phyloP scores from a whole-genome alignment of 2,113 vertebrate species.

The Takifugu bimaculatus region DNA sequence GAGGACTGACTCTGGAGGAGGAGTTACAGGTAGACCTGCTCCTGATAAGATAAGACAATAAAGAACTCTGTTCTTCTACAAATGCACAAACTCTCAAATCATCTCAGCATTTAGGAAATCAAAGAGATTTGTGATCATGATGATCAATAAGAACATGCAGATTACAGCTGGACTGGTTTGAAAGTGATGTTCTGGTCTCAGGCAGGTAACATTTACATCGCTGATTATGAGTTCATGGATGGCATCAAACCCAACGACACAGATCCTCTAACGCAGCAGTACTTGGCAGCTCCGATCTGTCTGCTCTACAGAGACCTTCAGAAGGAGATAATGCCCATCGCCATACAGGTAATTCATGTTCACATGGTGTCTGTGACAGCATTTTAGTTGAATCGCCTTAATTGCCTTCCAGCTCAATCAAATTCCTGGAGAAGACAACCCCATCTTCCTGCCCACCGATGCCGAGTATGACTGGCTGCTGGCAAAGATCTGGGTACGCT shows the following conservation, averaged over 20 bases:
- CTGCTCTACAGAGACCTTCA: conserved; percentile 87
- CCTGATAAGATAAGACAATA: no score
- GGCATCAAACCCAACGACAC: conserved; percentile 86
- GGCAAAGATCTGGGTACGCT: conserved; percentile 97
- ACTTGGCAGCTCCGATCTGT: conserved; percentile 89
- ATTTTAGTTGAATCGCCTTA: background rate
- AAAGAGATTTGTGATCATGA: no score
- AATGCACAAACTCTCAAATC: background rate
- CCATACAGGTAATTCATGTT: conserved; percentile 86
- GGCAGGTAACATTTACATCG: conserved; percentile 92
- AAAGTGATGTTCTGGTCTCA: conserved; percentile 43
- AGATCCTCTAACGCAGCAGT: conserved; percentile 91
- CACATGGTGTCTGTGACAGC: background rate
- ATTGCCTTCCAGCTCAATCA: conserved; percentile 80
- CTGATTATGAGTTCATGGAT: conserved; percentile 86
- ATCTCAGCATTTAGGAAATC: background rate
- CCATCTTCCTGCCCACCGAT: conserved; percentile 93
- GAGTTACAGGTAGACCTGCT: conserved; percentile 81
- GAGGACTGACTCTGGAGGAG: conserved; percentile 85
- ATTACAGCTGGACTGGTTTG: no score
- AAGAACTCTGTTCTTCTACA: background rate
- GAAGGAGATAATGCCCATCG: conserved; percentile 92
- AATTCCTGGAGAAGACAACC: conserved; percentile 83
- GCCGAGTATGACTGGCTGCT: conserved; percentile 87
- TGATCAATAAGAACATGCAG: no score